Percentiles rank a stretch among this genome's conserved stretches.
Conservation (phyloP, 1,140 invertebrate genomes). For the Tetragnatha versicolor region DNA sequence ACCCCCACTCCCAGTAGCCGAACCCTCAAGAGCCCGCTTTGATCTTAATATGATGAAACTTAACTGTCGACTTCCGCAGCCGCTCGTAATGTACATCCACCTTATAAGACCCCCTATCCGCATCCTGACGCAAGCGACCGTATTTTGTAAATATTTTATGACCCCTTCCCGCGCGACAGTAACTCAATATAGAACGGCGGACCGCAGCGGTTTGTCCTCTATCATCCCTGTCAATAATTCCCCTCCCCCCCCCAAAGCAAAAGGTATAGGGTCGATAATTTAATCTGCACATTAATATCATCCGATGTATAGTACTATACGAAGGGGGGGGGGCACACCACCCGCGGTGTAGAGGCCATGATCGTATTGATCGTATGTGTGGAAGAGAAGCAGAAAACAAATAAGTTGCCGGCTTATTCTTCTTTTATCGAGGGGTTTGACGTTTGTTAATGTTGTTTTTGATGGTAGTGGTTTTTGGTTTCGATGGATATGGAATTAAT, state of each 20-base stretch:
- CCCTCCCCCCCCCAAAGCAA: conserved; percentile 18
- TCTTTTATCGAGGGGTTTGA: neutral
- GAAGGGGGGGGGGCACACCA: neutral
- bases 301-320: too few relatives aligned
- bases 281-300: conserved; percentile 45
- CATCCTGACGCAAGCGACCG: neutral
- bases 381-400: conserved; percentile 7
- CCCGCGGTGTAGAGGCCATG: neutral
- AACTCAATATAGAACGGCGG: conserved; percentile 20
- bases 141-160: conserved; percentile 42
- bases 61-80: too few relatives aligned
- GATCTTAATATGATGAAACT: too few relatives aligned
- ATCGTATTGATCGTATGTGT: neutral
- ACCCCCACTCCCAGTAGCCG: too few relatives aligned
- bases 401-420: conserved; percentile 28
- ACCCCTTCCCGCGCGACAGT: neutral
- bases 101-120: too few relatives aligned
- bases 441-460: conserved; percentile 26
- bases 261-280: conserved; percentile 41
- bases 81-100: too few relatives aligned
- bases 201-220: conserved; percentile 33
- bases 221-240: conserved; percentile 39
- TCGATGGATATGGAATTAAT: too few relatives aligned
- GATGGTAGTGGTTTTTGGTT: too few relatives aligned
- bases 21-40: too few relatives aligned